Evolutionary conservation across 2,113 vertebrate genomes (phyloP).

Genomic region (Amazona guildingii): DNA sequence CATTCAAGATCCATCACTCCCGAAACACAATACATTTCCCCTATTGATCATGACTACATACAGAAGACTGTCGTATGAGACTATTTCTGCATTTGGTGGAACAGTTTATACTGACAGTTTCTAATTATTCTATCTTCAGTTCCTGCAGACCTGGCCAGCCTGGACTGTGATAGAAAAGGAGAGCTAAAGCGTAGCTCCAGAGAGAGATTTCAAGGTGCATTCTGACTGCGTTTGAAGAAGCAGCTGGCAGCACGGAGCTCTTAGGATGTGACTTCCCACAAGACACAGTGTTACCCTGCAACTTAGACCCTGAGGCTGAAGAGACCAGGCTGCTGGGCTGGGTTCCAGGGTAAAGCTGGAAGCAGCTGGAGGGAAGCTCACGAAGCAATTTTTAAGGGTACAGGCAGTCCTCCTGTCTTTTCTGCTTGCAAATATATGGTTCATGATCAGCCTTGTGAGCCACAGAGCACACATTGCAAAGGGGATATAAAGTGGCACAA

Average conservation of each 20-base stretch:
- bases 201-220: background rate
- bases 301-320: background rate
- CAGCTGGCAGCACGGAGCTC: background rate
- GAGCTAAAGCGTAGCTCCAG: background rate
- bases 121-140: background rate
- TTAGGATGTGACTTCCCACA: background rate
- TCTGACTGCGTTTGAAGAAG: background rate
- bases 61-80: background rate
- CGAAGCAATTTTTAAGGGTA: background rate
- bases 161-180: background rate
- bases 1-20: background rate
- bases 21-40: accelerated
- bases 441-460: background rate
- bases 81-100: background rate
- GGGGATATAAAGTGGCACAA: background rate
- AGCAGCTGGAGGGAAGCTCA: background rate
- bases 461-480: background rate
- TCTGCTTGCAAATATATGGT: background rate
- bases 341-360: background rate
- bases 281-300: background rate
- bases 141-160: background rate
- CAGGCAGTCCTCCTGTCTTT: background rate
- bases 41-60: background rate
- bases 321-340: background rate
- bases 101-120: background rate